Conservation (phyloP, 2,888 invertebrate genomes). For the Diaprepes abbreviatus region DNA sequence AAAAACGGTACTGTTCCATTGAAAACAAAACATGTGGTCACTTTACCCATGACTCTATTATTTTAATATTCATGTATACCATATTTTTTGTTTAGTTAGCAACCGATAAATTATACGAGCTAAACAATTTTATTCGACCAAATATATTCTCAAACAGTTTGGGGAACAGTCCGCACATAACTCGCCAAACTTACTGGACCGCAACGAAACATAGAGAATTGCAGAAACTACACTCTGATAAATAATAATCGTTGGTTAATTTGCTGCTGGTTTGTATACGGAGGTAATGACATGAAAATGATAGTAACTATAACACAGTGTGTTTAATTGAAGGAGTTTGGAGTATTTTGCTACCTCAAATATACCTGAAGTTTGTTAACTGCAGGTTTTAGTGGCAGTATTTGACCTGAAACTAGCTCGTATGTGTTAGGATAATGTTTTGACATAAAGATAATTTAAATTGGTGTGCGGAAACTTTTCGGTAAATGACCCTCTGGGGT, state of each 20-base stretch:
- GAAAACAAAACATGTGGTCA: no score
- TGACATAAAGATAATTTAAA: not conserved
- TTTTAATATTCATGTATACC: no score
- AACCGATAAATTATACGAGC: not conserved
- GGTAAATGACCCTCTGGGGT: no score
- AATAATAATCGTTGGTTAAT: conserved; percentile 22
- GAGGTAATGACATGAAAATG: conserved; percentile 5
- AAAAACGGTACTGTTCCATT: no score
- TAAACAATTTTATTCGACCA: not conserved
- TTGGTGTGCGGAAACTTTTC: not conserved
- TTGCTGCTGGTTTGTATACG: conserved; percentile 4
- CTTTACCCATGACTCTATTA: no score
- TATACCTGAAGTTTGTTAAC: not conserved
- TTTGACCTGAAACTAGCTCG: not conserved
- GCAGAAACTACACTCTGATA: conserved; percentile 24
- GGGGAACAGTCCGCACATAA: conserved; percentile 15
- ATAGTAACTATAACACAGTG: not conserved
- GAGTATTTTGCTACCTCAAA: conserved; percentile 5
- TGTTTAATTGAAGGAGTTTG: conserved; percentile 13
- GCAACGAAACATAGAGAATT: conserved; percentile 4
- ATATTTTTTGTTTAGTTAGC: no score
- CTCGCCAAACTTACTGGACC: conserved; percentile 24
- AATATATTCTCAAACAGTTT: not conserved
- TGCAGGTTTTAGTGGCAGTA: not conserved
- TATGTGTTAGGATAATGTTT: not conserved